A percentile compares a stretch with the other conserved stretches of the same genome.
Conservation (phyloP, 2,888 invertebrate genomes). For the Pollenia amentaria region DNA sequence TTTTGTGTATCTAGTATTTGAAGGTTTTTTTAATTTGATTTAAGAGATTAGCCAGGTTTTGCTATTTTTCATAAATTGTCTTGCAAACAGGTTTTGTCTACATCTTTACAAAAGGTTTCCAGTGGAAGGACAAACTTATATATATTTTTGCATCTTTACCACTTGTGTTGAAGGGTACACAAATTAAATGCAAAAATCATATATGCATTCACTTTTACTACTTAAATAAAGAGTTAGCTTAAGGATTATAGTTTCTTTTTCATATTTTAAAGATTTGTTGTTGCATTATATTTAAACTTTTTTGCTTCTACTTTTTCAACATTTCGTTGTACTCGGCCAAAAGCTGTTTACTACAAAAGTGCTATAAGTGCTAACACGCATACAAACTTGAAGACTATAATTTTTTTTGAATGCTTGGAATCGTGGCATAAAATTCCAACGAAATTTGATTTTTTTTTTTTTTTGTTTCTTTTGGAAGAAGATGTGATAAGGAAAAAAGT, state of each 20-base stretch:
- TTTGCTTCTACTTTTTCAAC: background rate
- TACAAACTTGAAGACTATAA: background rate
- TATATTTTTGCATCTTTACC: too few species aligned
- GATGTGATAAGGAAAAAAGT: constrained; percentile 1
- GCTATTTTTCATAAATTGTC: too few species aligned
- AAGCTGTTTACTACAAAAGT: constrained; percentile 52
- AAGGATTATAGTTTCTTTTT: constrained; percentile 40
- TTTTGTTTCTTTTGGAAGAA: background rate
- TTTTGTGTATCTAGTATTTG: too few species aligned
- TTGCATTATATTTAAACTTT: background rate
- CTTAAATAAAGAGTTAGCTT: constrained; percentile 32
- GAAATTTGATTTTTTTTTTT: constrained; percentile 43
- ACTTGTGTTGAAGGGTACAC: too few species aligned
- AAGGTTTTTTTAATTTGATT: too few species aligned
- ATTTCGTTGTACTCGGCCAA: background rate
- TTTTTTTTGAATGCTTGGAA: constrained; percentile 46
- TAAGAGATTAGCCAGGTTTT: too few species aligned
- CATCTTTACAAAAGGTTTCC: too few species aligned
- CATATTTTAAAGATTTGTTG: constrained; percentile 4
- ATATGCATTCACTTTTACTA: constrained; percentile 33
- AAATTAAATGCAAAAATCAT: background rate
- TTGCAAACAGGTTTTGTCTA: too few species aligned
- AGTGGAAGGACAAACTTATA: too few species aligned
- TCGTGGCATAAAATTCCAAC: constrained; percentile 60
- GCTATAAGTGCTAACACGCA: constrained; percentile 32